Conservation (phyloP, 2,888 invertebrate genomes). For the Sicus ferrugineus region DNA sequence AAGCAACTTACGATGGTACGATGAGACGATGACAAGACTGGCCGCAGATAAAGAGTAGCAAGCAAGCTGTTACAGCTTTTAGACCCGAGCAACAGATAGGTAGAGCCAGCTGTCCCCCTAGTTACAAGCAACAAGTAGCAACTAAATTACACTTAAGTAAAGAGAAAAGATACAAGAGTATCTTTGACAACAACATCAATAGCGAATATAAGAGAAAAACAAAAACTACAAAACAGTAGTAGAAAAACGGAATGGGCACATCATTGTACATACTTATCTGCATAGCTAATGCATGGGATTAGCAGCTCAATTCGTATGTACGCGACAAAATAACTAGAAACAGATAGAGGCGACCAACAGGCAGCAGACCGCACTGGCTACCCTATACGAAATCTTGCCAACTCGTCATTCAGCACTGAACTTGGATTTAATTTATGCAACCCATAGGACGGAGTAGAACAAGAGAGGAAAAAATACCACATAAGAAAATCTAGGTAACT, state of each 20-base stretch:
- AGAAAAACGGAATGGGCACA: constrained; percentile 1
- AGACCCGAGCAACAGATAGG: constrained; percentile 8
- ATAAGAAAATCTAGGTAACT: constrained; percentile 21
- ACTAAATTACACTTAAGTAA: constrained; percentile 18
- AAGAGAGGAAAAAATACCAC: not conserved
- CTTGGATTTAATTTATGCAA: constrained; percentile 51
- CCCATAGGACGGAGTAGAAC: constrained; percentile 36
- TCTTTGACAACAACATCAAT: not conserved
- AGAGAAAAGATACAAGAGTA: not conserved
- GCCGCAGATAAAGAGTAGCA: constrained; percentile 11
- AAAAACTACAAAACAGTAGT: not conserved
- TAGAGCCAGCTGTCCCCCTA: too few species aligned
- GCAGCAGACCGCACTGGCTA: not conserved
- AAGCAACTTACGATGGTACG: constrained; percentile 32
- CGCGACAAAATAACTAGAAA: constrained; percentile 20
- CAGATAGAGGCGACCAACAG: constrained; percentile 13
- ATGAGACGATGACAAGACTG: not conserved
- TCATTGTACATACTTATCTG: not conserved
- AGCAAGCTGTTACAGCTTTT: constrained; percentile 14
- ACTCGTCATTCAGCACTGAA: constrained; percentile 30
- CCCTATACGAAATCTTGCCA: constrained; percentile 4
- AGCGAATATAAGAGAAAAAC: constrained; percentile 4
- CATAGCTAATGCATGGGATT: constrained; percentile 35
- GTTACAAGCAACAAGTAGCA: too few species aligned
- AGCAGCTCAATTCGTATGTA: constrained; percentile 41